Percentiles rank a stretch among this genome's conserved stretches.
Evolutionary conservation across 2,113 vertebrate genomes (phyloP).

Genomic region (Cathartes aura): DNA sequence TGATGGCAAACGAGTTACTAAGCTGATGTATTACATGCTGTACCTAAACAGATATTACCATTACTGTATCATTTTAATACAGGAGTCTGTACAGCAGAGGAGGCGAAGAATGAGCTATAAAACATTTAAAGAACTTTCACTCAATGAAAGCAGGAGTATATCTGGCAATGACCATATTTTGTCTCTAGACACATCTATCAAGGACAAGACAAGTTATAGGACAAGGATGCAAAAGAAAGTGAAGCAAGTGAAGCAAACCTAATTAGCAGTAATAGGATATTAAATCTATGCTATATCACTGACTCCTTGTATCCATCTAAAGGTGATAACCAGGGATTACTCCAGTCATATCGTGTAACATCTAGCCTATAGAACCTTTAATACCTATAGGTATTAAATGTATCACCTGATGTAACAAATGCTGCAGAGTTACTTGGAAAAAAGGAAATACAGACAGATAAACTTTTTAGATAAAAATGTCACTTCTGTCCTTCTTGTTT

Average conservation of each 20-base stretch:
- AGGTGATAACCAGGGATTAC: background rate
- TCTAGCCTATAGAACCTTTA: background rate
- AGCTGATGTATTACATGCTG: background rate
- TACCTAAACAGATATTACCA: background rate
- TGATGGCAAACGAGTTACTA: background rate
- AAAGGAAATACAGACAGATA: background rate
- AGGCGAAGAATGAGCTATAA: background rate
- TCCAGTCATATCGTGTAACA: background rate
- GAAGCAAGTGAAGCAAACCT: slow-evolving; percentile 48
- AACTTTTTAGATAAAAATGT: background rate
- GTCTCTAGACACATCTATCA: slow-evolving; percentile 23
- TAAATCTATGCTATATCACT: background rate
- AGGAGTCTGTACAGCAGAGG: background rate
- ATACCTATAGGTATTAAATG: background rate
- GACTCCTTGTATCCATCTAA: background rate
- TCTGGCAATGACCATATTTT: background rate
- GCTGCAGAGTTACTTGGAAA: background rate
- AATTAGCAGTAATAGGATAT: slow-evolving; percentile 45
- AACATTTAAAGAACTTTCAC: background rate
- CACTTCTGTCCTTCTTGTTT: background rate
- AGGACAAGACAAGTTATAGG: background rate
- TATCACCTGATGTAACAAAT: background rate
- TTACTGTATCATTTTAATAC: background rate
- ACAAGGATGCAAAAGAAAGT: slow-evolving; percentile 6
- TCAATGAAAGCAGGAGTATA: background rate